Evolutionary conservation across 2,888 invertebrate species (phyloP).

Genomic region (Phaedon cochleariae): DNA sequence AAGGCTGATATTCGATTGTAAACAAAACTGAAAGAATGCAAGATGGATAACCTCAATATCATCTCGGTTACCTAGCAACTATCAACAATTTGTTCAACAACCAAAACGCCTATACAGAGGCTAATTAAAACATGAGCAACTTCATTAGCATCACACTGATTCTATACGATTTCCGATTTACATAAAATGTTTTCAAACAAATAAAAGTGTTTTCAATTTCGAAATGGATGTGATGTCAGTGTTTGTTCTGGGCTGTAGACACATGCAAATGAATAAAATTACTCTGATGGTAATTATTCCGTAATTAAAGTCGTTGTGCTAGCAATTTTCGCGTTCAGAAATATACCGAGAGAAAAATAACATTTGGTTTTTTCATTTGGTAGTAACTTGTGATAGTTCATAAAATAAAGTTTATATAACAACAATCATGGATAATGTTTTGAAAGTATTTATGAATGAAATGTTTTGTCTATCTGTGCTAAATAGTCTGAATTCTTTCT

Average conservation of each 20-base stretch:
- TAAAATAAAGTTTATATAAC: no score
- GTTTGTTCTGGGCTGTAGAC: not conserved
- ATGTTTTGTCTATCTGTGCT: no score
- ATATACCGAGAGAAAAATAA: no score
- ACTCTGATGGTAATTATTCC: not conserved
- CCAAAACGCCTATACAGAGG: not conserved
- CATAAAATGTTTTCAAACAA: not conserved
- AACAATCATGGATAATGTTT: no score
- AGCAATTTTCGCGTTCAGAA: no score
- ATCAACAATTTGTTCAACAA: constrained; percentile 3
- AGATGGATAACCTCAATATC: not conserved
- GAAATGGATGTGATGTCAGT: not conserved
- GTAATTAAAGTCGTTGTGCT: no score
- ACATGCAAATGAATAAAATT: not conserved
- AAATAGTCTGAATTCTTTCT: no score
- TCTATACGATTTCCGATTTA: not conserved
- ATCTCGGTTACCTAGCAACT: not conserved
- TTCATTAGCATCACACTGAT: not conserved
- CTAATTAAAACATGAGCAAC: not conserved
- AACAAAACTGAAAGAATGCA: not conserved
- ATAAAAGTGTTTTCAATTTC: not conserved
- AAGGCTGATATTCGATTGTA: not conserved
- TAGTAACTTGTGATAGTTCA: no score
- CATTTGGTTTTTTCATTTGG: no score
- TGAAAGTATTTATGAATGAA: no score